Percentiles rank a stretch among this genome's conserved stretches.
These are phyloP conservation scores for Myrmecophaga tridactyla DNA, from an alignment of 2,113 vertebrate genomes.

Conservation along the genomic window DNA sequence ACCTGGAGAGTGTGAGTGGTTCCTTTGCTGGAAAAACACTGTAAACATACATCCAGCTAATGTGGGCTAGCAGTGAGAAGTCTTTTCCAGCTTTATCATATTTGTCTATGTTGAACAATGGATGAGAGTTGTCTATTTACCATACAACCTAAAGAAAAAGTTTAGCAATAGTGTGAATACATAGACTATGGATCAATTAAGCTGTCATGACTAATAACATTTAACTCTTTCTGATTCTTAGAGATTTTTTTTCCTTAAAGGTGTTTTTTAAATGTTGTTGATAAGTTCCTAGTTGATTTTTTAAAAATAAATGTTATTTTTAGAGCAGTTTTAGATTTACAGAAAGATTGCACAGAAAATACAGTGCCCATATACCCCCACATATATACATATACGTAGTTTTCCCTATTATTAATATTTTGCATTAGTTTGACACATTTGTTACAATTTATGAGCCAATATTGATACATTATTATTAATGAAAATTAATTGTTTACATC, in stretches of 20 bases:
- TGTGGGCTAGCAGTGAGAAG: background rate
- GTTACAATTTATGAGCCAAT: too few relatives aligned
- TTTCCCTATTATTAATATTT: too few relatives aligned
- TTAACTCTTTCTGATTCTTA: background rate
- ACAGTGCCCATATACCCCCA: too few relatives aligned
- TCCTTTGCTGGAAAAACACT: background rate
- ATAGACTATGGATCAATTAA: background rate
- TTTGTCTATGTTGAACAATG: background rate
- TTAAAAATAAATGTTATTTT: background rate
- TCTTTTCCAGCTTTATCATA: background rate
- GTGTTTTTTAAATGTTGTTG: background rate
- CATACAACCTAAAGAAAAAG: background rate
- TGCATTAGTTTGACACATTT: too few relatives aligned
- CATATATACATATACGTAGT: too few relatives aligned
- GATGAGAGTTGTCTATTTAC: background rate
- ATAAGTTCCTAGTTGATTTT: background rate
- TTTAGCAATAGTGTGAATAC: background rate
- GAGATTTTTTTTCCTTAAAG: constrained; percentile 5
- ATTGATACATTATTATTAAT: too few relatives aligned
- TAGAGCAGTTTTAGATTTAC: too few relatives aligned
- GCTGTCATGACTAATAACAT: background rate
- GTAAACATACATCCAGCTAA: background rate
- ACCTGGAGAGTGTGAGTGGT: background rate
- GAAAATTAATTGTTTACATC: too few relatives aligned
- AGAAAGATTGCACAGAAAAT: too few relatives aligned